Base-by-base conservation (phyloP, 2,113 vertebrate species). In the Penelope pileata region DNA sequence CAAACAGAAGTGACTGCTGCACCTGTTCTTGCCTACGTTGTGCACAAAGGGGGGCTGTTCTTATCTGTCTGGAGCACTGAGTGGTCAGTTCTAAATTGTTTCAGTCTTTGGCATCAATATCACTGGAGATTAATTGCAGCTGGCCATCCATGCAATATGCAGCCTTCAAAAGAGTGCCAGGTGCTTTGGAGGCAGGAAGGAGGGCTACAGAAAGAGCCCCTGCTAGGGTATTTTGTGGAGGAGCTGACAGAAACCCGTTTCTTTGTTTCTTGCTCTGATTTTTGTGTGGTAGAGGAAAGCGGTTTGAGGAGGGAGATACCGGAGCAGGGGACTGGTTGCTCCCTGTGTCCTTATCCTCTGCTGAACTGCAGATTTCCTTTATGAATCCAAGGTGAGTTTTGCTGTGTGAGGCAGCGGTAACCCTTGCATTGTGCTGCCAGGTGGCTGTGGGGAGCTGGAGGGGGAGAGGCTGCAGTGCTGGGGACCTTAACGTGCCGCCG, bases 401-500 rank as follows among this genome's bases (percentile, higher is more conserved):
- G 29, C 77, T n/a, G 42, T 26, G 48, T 60, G 40, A 59, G 66
- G 54, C n/a, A 38, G 19, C 12, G 1, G 62, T 27, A 45, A 43
- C 23, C 50, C 51, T 45, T 67, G 3, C n/a, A 12, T 32, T 22
- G 43, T 8, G 30, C 42, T 74, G 42, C 45, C 34, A 34, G 27
- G 30, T 64, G 58, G 23, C 38, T 47, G 2, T 11, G 64, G 45
- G 26, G 26, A 60, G 54, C 45, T 78, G 54, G 32, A 4, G 2
- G 16, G 38, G 40, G n/a, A 48, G 66, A 54, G 23, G 27, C 56
- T 2, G 1, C 4, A 62, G 38, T 2, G 0, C 22, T 53, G n/a
- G 40, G n/a, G n/a, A n/a, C n/a, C n/a, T n/a, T n/a, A n/a, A n/a
- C n/a, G n/a, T n/a, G n/a, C n/a, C n/a, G n/a, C n/a, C n/a, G n/a